phyloP scores from a whole-genome alignment of 2,888 invertebrate species.

The Agrochola litura region DNA sequence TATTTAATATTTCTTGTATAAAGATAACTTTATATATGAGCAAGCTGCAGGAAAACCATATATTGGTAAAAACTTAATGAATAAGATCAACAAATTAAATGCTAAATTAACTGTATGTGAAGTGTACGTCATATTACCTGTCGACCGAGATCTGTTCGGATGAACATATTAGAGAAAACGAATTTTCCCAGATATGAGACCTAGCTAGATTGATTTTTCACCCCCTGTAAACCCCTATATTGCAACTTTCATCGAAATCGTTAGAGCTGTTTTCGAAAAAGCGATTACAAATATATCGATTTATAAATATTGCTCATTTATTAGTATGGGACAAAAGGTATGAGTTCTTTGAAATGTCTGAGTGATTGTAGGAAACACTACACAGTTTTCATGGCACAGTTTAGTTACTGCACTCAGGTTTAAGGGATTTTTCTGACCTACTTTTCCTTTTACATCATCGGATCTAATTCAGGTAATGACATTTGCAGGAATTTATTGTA shows the following conservation, averaged over 20 bases:
- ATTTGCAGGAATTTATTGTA: constrained; percentile 8
- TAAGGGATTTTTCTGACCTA: constrained; percentile 39
- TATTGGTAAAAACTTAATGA: neutral
- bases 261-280: too few relatives aligned
- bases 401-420: constrained; percentile 13
- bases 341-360: constrained; percentile 29
- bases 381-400: neutral
- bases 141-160: too few relatives aligned
- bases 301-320: too few relatives aligned
- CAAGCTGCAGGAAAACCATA: neutral
- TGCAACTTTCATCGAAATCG: too few relatives aligned
- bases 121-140: constrained; percentile 3
- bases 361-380: constrained; percentile 29
- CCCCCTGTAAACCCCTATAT: too few relatives aligned
- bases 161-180: too few relatives aligned
- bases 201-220: too few relatives aligned
- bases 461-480: constrained; percentile 35
- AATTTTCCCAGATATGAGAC: too few relatives aligned
- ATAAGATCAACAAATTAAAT: constrained; percentile 11
- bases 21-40: neutral
- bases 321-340: neutral
- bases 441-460: constrained; percentile 51
- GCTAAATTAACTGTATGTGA: neutral
- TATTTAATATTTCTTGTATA: neutral
- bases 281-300: too few relatives aligned